A percentile compares a stretch with the other conserved stretches of the same genome.
Evolutionary conservation across 2,888 invertebrate genomes (phyloP).

Genomic region (Drosophila anomelani): DNA sequence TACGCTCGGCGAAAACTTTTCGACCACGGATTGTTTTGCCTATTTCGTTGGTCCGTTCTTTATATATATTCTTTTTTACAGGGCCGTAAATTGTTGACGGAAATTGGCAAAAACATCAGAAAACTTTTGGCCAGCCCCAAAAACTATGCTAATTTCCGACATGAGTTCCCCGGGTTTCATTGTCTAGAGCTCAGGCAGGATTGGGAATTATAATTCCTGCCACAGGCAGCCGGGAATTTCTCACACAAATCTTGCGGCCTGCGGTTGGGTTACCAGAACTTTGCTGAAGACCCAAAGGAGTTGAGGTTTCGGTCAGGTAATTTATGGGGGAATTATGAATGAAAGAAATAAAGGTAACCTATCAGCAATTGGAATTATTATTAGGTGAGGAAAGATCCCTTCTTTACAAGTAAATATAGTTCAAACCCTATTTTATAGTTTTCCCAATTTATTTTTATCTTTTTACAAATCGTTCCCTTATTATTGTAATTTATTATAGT

Average conservation of each 20-base stretch:
- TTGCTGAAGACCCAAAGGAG: neutral
- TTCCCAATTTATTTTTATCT: neutral
- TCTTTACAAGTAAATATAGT: neutral
- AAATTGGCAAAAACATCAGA: constrained; percentile 76
- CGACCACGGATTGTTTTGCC: constrained; percentile 15
- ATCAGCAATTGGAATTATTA: neutral
- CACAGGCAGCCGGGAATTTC: constrained; percentile 43
- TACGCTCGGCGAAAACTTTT: constrained; percentile 21
- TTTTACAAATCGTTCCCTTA: neutral
- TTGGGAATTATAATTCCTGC: constrained; percentile 53
- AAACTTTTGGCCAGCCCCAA: constrained; percentile 54
- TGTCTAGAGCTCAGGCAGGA: constrained; percentile 19
- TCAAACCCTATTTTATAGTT: neutral
- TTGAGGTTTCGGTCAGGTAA: constrained; percentile 5
- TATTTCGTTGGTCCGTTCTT: constrained; percentile 15
- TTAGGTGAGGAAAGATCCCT: neutral
- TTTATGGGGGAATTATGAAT: neutral
- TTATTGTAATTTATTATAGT: neutral
- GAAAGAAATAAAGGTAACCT: neutral
- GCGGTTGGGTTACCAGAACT: constrained; percentile 1
- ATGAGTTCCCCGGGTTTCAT: constrained; percentile 10
- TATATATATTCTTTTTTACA: neutral
- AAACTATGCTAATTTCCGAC: constrained; percentile 77
- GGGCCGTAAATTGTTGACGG: constrained; percentile 56
- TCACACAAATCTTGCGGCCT: constrained; percentile 23